phyloP scores from a whole-genome alignment of 2,113 vertebrate genomes.

The Menura novaehollandiae region DNA sequence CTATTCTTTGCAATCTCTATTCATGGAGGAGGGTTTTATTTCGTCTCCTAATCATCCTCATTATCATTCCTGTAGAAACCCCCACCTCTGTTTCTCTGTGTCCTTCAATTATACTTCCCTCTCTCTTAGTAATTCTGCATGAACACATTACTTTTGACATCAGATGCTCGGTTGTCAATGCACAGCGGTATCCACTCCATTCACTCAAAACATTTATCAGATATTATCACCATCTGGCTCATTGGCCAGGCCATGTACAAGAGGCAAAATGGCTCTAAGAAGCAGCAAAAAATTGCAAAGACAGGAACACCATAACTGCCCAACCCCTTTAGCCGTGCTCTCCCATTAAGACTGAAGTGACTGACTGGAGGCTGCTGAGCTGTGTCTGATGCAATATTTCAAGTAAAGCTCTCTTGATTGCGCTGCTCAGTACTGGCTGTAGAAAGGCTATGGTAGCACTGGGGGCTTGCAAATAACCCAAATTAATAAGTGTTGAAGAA shows the following conservation, averaged over 20 bases:
- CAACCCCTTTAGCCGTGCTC: neutral
- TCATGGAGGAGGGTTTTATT: neutral
- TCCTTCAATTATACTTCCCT: conserved; percentile 13
- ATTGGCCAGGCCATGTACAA: neutral
- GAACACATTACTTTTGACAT: conserved; percentile 23
- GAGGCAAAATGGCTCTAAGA: neutral
- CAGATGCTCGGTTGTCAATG: neutral
- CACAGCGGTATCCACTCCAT: neutral
- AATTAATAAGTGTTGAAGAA: neutral
- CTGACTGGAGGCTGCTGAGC: neutral
- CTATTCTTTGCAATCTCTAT: neutral
- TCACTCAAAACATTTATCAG: neutral
- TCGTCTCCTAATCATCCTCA: conserved; percentile 8
- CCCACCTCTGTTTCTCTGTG: neutral
- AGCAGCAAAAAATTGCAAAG: neutral
- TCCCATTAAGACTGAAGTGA: neutral
- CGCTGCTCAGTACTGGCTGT: fast-evolving
- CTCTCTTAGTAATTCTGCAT: neutral
- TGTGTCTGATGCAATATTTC: neutral
- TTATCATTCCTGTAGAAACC: conserved; percentile 2
- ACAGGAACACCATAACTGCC: neutral
- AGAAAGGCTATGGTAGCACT: neutral
- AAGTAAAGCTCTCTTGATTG: neutral
- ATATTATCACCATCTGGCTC: conserved; percentile 22
- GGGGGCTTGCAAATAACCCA: neutral